Conservation (phyloP, 2,888 invertebrate species). For the Trissoscelio sp. region DNA sequence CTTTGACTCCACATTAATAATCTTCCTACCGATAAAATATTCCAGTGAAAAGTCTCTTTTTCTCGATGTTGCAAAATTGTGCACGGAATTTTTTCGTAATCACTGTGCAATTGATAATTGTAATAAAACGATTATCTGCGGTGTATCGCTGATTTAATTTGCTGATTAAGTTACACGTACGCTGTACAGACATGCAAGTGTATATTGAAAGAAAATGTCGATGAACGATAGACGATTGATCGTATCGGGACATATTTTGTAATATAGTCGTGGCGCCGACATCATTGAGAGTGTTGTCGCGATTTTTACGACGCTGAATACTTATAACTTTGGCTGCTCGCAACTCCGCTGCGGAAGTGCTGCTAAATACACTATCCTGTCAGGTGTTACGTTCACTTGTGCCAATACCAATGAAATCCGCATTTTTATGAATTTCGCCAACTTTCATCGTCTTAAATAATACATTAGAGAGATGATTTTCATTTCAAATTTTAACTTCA, state of each 20-base stretch:
- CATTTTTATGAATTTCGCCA: constrained; percentile 26
- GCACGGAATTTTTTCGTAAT: constrained; percentile 53
- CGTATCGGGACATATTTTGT: constrained; percentile 63
- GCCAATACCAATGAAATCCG: constrained; percentile 38
- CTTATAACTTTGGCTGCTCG: constrained; percentile 42
- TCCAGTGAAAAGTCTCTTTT: constrained; percentile 3
- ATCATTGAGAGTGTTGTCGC: constrained; percentile 64
- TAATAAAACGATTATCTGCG: constrained; percentile 52
- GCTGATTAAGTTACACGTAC: constrained; percentile 49
- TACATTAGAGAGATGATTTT: background rate
- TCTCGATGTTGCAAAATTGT: constrained; percentile 41
- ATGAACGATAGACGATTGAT: constrained; percentile 59
- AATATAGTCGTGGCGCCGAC: constrained; percentile 58
- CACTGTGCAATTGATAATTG: constrained; percentile 54
- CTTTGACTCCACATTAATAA: constrained; percentile 7
- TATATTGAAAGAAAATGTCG: constrained; percentile 53
- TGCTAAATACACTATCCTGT: constrained; percentile 72
- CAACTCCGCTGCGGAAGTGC: constrained; percentile 71
- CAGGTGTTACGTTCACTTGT: constrained; percentile 67
- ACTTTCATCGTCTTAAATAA: constrained; percentile 22
- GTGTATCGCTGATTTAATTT: constrained; percentile 57
- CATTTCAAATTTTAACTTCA: background rate
- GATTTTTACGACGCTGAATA: constrained; percentile 55
- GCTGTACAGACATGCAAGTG: constrained; percentile 5
- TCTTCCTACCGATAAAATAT: constrained; percentile 18